Conservation (phyloP, 2,113 vertebrate species). For the Taurulus bubalis region DNA sequence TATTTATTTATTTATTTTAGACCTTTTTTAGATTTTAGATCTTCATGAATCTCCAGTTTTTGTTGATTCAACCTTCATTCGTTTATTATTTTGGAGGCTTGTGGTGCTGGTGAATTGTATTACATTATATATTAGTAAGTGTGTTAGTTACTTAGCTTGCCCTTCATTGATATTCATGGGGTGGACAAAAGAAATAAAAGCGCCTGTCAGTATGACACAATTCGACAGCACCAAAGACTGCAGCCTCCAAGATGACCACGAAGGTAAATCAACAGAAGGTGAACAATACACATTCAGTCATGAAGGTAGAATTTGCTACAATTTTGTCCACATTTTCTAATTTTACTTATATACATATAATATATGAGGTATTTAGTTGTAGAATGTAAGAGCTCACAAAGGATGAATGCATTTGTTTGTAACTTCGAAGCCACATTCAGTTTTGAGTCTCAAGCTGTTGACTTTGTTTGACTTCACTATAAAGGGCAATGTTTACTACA, state of each 20-base stretch:
- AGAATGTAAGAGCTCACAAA: not conserved
- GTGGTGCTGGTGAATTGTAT: not conserved
- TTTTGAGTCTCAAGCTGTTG: slow-evolving; percentile 47
- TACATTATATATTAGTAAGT: not conserved
- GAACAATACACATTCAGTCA: not conserved
- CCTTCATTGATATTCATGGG: not conserved
- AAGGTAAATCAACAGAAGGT: not conserved
- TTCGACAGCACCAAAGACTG: not conserved
- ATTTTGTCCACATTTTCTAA: not conserved
- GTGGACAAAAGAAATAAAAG: not conserved
- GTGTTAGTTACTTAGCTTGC: not conserved
- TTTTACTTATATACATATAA: too few relatives aligned
- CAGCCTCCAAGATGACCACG: not conserved
- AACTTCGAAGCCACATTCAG: slow-evolving; percentile 38
- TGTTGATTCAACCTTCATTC: not conserved
- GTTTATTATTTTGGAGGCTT: not conserved
- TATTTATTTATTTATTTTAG: too few relatives aligned
- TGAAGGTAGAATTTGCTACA: not conserved
- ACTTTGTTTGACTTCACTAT: slow-evolving; percentile 65
- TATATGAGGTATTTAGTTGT: not conserved
- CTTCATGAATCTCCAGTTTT: not conserved
- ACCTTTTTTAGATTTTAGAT: too few relatives aligned
- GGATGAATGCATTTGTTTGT: slow-evolving; percentile 3
- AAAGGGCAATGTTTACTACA: slow-evolving; percentile 67
- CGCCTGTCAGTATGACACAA: not conserved